Evolutionary conservation across 2,797 vertebrate genomes (phyloP), one percentile per base, ranked within the genome.

Genomic region (Enteromius afrohamiltoni): DNA sequence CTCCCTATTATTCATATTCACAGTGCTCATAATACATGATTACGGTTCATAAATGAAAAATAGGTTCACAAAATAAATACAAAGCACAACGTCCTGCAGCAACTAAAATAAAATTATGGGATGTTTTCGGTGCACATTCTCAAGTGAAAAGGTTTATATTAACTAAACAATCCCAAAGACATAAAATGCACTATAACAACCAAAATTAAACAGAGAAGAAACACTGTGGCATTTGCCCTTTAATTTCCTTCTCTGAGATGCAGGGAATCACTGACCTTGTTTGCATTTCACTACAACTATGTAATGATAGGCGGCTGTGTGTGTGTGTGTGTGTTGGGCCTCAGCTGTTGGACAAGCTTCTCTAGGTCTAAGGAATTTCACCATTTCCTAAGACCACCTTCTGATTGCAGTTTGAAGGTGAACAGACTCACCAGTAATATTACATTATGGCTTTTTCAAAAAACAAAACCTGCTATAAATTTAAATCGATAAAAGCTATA

Each of bases 1-100:
- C 29, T 23, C 74, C 40, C 74, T 69, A 60, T 75, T 29, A 55
- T 77, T 78, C 64, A 78, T 62, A 47, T 78, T 78, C 67, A 77
- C 75, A 78, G 65, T 37, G 75, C 67, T 70, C 53, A 26, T 69
- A 51, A 76, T 45, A 67, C 62, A 76, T 45, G 21, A 37, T 78
- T 78, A 69, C 23, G 60, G 42, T n/a, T 60, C 42, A 78, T 37
- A 77, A 42, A 55, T 53, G 70, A 82, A 67, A 51, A 53, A 83
- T n/a, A 67, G 31, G 6, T 75, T 75, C 60, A 68, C 14, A 26
- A 75, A 76, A 82, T 82, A 82, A 74, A 82, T 76, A 68, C 4
- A 62, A 70, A 62, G 10, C n/a, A 80, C 17, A 80, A 31, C 45
- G 1, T 42, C 4, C 40, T 49, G 34, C 53, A 1, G n/a, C 60